Percentiles rank a stretch among this genome's conserved stretches.
Conservation (phyloP, 2,797 vertebrate genomes). For the Alcedo quadribrachys region DNA sequence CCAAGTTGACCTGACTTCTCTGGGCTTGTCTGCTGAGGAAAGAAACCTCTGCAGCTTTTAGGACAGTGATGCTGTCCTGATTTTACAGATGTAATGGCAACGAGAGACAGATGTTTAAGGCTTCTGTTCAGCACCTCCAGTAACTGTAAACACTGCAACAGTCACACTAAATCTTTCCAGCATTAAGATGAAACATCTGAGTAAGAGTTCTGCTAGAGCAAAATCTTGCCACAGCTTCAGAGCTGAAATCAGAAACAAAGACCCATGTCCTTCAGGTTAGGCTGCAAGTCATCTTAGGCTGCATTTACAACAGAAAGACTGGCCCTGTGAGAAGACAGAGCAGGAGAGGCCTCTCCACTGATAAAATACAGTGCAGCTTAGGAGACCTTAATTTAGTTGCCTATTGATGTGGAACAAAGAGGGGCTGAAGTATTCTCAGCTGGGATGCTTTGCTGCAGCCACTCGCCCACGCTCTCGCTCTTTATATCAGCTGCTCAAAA, state of each 20-base stretch:
- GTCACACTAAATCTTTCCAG: neutral
- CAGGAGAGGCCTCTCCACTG: neutral
- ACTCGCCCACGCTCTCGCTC: neutral
- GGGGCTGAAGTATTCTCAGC: neutral
- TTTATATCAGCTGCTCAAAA: neutral
- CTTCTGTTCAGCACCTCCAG: neutral
- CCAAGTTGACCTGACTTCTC: neutral
- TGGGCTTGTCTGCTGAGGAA: neutral
- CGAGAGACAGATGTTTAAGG: neutral
- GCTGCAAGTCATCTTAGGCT: neutral
- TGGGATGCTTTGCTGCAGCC: neutral
- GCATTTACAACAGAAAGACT: neutral
- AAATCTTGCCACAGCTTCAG: neutral
- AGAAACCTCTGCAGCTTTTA: neutral
- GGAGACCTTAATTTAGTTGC: neutral
- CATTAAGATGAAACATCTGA: neutral
- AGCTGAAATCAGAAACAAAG: neutral
- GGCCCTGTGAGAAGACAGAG: neutral
- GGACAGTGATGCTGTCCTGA: neutral
- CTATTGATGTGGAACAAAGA: neutral
- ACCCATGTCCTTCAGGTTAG: neutral
- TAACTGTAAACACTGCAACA: neutral
- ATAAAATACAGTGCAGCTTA: neutral
- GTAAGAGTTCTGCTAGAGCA: neutral
- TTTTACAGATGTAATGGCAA: neutral